phyloP scores from a whole-genome alignment of 2,888 invertebrate species.

The Phortica okadai region DNA sequence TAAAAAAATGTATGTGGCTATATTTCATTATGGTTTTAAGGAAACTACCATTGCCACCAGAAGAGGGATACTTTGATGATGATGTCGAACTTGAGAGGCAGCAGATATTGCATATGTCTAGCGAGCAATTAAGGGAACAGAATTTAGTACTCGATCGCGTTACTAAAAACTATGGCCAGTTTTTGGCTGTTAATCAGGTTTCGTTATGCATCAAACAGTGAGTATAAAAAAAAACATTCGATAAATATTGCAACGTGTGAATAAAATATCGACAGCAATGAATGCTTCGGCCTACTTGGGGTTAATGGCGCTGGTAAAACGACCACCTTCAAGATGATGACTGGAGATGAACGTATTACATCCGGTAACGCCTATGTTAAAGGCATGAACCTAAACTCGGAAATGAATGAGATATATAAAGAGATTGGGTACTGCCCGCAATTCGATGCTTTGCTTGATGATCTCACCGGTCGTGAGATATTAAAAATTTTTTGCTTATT shows the following conservation, averaged over 20 bases:
- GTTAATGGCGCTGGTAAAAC: constrained; percentile 94
- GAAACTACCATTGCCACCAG: constrained; percentile 66
- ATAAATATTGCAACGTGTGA: not conserved
- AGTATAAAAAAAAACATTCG: constrained; percentile 43
- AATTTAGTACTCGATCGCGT: constrained; percentile 82
- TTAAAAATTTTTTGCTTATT: constrained; percentile 82
- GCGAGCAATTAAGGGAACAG: constrained; percentile 73
- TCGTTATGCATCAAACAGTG: constrained; percentile 78
- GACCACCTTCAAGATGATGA: constrained; percentile 92
- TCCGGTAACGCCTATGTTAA: constrained; percentile 84
- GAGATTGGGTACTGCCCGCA: constrained; percentile 86
- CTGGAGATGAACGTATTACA: constrained; percentile 86
- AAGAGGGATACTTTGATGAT: constrained; percentile 75
- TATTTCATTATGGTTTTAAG: constrained; percentile 45
- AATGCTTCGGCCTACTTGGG: constrained; percentile 89
- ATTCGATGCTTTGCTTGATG: constrained; percentile 84
- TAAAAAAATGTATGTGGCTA: not conserved
- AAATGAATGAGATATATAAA: constrained; percentile 80
- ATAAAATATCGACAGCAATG: constrained; percentile 76
- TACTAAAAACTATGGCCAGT: constrained; percentile 85
- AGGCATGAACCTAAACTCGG: constrained; percentile 78
- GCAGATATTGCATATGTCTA: constrained; percentile 76
- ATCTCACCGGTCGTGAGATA: constrained; percentile 84
- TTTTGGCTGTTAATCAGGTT: constrained; percentile 88
- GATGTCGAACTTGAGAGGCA: constrained; percentile 80